Percentiles rank a stretch among this genome's conserved stretches.
These are phyloP conservation scores for Myotis planiceps DNA, from an alignment of 2,797 vertebrate genomes.

Conservation along the genomic window DNA sequence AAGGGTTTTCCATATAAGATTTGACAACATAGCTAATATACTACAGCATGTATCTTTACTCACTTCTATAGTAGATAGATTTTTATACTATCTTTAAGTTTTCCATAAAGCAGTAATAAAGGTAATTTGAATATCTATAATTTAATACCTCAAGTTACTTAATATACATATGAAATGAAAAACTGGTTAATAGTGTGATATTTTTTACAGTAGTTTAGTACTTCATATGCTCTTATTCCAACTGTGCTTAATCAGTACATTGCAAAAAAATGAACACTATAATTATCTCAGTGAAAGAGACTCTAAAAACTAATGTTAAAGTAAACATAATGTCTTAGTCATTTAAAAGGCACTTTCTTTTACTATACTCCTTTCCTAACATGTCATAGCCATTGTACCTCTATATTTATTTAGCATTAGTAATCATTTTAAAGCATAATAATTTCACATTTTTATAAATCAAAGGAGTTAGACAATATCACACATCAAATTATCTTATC, in stretches of 20 bases:
- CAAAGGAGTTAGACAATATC: not conserved
- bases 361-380: constrained; percentile 28
- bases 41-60: not conserved
- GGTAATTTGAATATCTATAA: constrained; percentile 52
- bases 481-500: not conserved
- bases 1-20: not conserved
- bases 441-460: constrained; percentile 49
- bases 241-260: constrained; percentile 58
- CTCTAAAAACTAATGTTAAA: constrained; percentile 48
- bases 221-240: constrained; percentile 20
- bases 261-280: constrained; percentile 58
- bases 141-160: constrained; percentile 54
- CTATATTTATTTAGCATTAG: constrained; percentile 49
- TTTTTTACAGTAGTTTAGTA: constrained; percentile 40
- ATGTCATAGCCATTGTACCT: not conserved
- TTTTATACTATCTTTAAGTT: constrained; percentile 58
- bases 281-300: constrained; percentile 53
- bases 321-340: constrained; percentile 52
- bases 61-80: not conserved
- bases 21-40: not conserved
- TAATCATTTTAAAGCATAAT: constrained; percentile 33
- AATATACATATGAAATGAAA: constrained; percentile 27
- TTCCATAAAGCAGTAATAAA: constrained; percentile 53
- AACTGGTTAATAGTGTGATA: constrained; percentile 27
- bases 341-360: constrained; percentile 57